Base-by-base conservation (phyloP, 2,797 vertebrate species). In the Characodon lateralis region DNA sequence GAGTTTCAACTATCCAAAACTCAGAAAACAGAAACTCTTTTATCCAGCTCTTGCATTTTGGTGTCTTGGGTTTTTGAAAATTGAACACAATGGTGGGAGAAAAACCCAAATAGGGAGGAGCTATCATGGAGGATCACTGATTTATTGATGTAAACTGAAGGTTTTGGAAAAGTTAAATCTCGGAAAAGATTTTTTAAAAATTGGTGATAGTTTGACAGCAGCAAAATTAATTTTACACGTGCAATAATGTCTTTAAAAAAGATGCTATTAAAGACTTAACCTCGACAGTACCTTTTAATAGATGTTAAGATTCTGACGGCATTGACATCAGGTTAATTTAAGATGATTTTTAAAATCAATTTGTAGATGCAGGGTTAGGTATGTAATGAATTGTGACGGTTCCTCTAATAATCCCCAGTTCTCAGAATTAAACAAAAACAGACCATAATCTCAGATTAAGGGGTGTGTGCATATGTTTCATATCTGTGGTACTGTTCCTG, bases 1-100 rank as follows among this genome's bases (percentile, higher is more conserved):
- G 8, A 53, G 39, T 73, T 73, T 56, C 51, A 70, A n/a, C 69
- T n/a, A 71, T 73, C 50, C 20, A 63, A 65, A 76, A 66, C 20
- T 71, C n/a, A 50, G 51, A 26, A 71, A 71, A 82, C 63, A 75
- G 35, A 76, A 65, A 80, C 18, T 79, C 69, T 53, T 48, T 41
- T 73, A 14, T 35, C 59, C 61, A 46, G 48, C 56, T 76, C 39
- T 22, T 73, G 61, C n/a, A 63, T 28, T 26, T 73, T 55, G 5
- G 7, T 55, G 69, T 76, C 71, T 78, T n/a, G 50, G n/a, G 58
- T 80, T 84, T n/a, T 50, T 13, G 48, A 12, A 76, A 22, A 46
- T 39, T 71, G 73, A 82, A 87, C 43, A 70, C 41, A 20, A 35
- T 46, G 20, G 22, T 53, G 20, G 24, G 59, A 75, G 48, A 82